A percentile compares a stretch with the other conserved stretches of the same genome.
Evolutionary conservation across 1,140 invertebrate species (phyloP).

Genomic region (Steinernema khuongi): DNA sequence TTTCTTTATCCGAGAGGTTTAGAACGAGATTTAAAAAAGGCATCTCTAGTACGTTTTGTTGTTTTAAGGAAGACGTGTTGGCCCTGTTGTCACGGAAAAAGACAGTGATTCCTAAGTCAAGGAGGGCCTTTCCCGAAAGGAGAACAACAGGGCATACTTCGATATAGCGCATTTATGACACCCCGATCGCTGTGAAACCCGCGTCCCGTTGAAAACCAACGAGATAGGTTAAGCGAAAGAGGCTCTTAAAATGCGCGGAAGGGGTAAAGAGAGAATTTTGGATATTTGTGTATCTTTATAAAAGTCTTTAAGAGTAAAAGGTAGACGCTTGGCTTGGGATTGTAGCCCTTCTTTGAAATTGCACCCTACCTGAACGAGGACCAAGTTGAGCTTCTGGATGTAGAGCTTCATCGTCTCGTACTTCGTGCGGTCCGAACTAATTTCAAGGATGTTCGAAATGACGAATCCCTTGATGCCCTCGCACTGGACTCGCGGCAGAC

Average conservation of each 20-base stretch:
- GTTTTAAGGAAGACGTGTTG: background rate
- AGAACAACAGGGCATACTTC: too few species aligned
- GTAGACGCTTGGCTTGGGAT: conserved; percentile 17
- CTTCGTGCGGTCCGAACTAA: conserved; percentile 80
- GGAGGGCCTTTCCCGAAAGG: conserved; percentile 18
- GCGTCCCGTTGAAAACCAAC: background rate
- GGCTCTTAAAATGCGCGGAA: conserved; percentile 13
- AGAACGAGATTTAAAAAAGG: too few species aligned
- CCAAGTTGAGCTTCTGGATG: conserved; percentile 97
- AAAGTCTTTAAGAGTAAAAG: background rate
- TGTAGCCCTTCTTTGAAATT: conserved; percentile 3
- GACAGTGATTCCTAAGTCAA: background rate
- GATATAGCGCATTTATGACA: background rate
- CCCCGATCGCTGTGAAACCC: background rate
- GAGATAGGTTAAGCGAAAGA: background rate
- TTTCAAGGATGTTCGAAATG: conserved; percentile 83
- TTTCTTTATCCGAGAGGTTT: conserved; percentile 17
- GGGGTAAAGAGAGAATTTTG: background rate
- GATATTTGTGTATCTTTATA: too few species aligned
- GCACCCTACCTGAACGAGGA: conserved; percentile 75
- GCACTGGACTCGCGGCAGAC: conserved; percentile 91
- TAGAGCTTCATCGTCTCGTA: conserved; percentile 92
- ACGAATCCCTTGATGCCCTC: conserved; percentile 69
- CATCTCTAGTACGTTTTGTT: too few species aligned
- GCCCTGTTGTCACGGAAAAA: background rate